Evolutionary conservation across 2,888 invertebrate genomes (phyloP).

Genomic region (Melipona bicolor): DNA sequence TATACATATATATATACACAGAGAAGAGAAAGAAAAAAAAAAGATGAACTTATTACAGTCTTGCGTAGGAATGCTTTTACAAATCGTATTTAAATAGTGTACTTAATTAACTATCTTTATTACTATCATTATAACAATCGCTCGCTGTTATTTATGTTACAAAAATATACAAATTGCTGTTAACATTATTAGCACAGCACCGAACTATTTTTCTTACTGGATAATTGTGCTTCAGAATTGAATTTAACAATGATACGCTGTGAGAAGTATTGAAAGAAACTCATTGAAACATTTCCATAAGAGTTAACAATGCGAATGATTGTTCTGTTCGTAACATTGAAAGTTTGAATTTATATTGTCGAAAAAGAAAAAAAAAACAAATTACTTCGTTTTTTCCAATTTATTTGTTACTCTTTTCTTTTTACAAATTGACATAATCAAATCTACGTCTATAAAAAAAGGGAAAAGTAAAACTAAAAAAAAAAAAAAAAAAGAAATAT

Average conservation of each 20-base stretch:
- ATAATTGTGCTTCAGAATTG: slow-evolving; percentile 40
- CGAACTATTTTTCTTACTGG: slow-evolving; percentile 62
- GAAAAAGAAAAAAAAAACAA: neutral
- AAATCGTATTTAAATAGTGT: slow-evolving; percentile 67
- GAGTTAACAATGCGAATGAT: neutral
- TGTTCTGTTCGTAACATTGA: slow-evolving; percentile 8
- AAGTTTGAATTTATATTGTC: slow-evolving; percentile 23
- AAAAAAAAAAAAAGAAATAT: slow-evolving; percentile 49
- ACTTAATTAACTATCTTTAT: slow-evolving; percentile 66
- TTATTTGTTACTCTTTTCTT: slow-evolving; percentile 36
- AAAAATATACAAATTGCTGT: slow-evolving; percentile 52
- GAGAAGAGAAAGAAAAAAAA: slow-evolving; percentile 22
- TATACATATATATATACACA: slow-evolving; percentile 25
- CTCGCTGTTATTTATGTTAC: slow-evolving; percentile 60
- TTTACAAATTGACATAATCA: slow-evolving; percentile 44
- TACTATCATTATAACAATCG: slow-evolving; percentile 48
- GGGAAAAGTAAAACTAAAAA: slow-evolving; percentile 40
- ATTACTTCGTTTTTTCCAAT: slow-evolving; percentile 12
- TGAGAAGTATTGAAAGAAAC: slow-evolving; percentile 1
- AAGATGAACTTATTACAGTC: slow-evolving; percentile 45
- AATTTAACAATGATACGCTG: slow-evolving; percentile 23
- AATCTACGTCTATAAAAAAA: slow-evolving; percentile 29
- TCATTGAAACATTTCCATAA: slow-evolving; percentile 12
- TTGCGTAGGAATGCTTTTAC: slow-evolving; percentile 61
- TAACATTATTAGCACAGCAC: slow-evolving; percentile 50